Evolutionary conservation across 2,113 vertebrate genomes (phyloP), one percentile per base, ranked within the genome.

Genomic region (Datnioides undecimradiatus): DNA sequence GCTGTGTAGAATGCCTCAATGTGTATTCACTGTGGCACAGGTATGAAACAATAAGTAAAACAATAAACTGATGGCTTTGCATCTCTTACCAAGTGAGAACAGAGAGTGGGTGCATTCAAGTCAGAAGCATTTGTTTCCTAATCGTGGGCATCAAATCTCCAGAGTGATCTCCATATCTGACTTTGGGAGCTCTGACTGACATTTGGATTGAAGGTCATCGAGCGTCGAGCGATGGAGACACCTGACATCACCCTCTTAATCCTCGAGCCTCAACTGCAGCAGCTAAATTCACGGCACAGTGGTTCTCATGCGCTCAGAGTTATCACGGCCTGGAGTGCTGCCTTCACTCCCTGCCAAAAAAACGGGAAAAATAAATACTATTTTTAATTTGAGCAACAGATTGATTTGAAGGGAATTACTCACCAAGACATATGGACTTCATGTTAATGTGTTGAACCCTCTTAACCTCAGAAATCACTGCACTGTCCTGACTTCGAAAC

Each of bases 331-430:
- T 57, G n/a, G 21, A 45, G 73, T 49, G 13, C 54, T 59, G 54
- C 33, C 38, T 38, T 36, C 6, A 4, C 31, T 45, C 31, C 27
- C 16, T 59, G 25, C 23, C 13, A 55, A 25, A 64, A 25, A 64
- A 36, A 27, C 0, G 17, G 6, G 1, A 9, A 33, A 57, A 65
- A 46, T 1, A 57, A 66, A 36, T 21, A 23, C 3, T 43, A 10
- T 27, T 36, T 40, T n/a, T 45, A 13, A 43, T 62, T 45, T 14
- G 4, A 51, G 34, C 10, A 11, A 27, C 25, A 49, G 62, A 46
- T 31, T 59, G 43, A 84, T 25, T 25, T 33, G 51, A 36, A n/a
- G 64, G n/a, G 55, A 51, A 55, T 57, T 49, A 66, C 60, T 88
- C 66, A 82, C 48, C 58, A 21, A 43, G 43, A 74, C 33, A 66